Evolutionary conservation across 2,113 vertebrate genomes (phyloP).

Genomic region (Saguinus imperator): DNA sequence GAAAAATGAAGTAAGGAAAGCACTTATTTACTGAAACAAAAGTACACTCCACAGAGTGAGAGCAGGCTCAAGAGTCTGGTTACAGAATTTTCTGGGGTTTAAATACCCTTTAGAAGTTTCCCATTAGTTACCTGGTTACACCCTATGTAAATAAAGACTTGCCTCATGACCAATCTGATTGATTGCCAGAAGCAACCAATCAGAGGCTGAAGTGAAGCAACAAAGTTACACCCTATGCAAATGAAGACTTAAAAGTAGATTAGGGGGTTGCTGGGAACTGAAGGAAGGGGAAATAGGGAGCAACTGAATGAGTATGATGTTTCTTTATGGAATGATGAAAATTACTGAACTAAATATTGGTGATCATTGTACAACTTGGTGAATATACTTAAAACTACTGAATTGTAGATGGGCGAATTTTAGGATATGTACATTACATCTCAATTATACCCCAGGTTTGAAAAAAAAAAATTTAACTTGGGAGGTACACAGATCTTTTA

Average conservation of each 20-base stretch:
- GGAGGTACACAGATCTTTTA: constrained; percentile 9
- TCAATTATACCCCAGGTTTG: neutral
- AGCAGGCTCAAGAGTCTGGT: too few species aligned
- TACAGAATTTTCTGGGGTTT: too few species aligned
- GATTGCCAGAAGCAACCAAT: too few species aligned
- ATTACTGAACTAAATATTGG: neutral
- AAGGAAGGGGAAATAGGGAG: neutral
- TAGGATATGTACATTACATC: neutral
- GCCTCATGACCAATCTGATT: too few species aligned
- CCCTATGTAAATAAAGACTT: too few species aligned
- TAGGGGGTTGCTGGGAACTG: neutral
- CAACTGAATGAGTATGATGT: neutral
- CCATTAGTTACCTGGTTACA: too few species aligned
- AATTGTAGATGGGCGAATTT: neutral
- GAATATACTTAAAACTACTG: neutral
- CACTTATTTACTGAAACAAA: too few species aligned
- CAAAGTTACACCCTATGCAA: too few species aligned
- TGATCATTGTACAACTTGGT: neutral
- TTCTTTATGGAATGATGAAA: neutral
- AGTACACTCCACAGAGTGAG: too few species aligned
- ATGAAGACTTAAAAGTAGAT: neutral
- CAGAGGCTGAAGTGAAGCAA: too few species aligned
- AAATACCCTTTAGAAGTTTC: too few species aligned
- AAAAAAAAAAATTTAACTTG: neutral
- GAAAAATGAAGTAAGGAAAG: too few species aligned